Evolutionary conservation across 2,888 invertebrate genomes (phyloP), one percentile per base, ranked within the genome.

Genomic region (Barypeithes pellucidus): DNA sequence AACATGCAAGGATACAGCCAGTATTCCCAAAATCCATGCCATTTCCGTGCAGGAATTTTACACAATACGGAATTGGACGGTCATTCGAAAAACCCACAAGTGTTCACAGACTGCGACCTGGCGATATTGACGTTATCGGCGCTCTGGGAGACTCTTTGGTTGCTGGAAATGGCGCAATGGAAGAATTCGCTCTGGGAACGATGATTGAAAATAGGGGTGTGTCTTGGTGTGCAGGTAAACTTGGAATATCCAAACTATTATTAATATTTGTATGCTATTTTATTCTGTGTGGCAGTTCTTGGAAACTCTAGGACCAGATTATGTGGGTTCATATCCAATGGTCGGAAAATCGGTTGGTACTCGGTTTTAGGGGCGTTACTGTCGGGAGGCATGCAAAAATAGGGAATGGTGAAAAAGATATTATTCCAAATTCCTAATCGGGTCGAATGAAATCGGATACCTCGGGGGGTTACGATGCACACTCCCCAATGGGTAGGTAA

Each of bases 151-250:
- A 93, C 83, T 93, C 92, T 0, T 82, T 93, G 76, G 90, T 93
- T 1, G 93, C 93, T 1, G 93, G 91, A 39, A 93, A 91, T 78
- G 93, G 93, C 0, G 93, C 93, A 0, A 83, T 93, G 77, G 93
- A 93, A 76, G 91, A 92, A 82, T 93, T 88, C 80, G 92, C 93
- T 0, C 84, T 93, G 2, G 93, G 93, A 1, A 91, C 93, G 0
- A 90, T 93, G 80, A 90, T 93, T 75, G 93, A 93, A 82, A 90
- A 93, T 76, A 86, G 93, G 62, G 93, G 93, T 0, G 91, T 93
- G 1, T 93, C 93, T 11, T 93, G 93, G 92, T 92, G 92, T 83
- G 90, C 90, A 79, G 91, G 91, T 91, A 78, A 75, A n/a, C 5
- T 4, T 33, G 33, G 4, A 8, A 8, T 33, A 72, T 72, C 39